Evolutionary conservation across 1,140 invertebrate species (phyloP).

Genomic region (Euwallacea fornicatus): DNA sequence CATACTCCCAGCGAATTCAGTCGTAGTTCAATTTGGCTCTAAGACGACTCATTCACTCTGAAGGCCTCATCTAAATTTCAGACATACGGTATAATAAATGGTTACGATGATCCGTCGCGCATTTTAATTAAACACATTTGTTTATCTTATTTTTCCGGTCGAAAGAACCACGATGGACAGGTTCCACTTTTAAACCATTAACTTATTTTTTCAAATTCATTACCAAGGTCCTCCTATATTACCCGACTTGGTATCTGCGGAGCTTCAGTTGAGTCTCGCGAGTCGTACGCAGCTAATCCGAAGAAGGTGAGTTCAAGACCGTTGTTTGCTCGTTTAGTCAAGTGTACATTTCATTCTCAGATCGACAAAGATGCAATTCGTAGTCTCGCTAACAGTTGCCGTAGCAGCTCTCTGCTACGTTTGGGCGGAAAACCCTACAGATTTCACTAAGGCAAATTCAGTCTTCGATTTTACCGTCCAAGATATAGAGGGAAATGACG

Average conservation of each 20-base stretch:
- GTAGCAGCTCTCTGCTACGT: constrained; percentile 6
- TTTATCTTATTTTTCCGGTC: too few relatives aligned
- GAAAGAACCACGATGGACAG: too few relatives aligned
- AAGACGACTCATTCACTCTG: too few relatives aligned
- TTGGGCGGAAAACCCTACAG: constrained; percentile 13
- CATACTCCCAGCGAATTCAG: too few relatives aligned
- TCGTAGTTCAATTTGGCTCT: too few relatives aligned
- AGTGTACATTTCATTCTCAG: neutral
- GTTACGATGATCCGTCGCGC: too few relatives aligned
- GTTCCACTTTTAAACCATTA: too few relatives aligned
- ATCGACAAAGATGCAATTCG: neutral
- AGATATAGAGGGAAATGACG: constrained; percentile 71
- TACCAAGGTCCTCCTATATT: constrained; percentile 10
- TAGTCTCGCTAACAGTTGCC: neutral
- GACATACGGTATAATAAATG: too few relatives aligned
- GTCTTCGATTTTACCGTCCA: constrained; percentile 77
- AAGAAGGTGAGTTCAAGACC: constrained; percentile 6
- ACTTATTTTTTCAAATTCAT: neutral
- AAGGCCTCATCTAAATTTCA: too few relatives aligned
- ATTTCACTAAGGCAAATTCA: constrained; percentile 56
- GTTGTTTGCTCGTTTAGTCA: constrained; percentile 1
- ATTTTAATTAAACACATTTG: too few relatives aligned
- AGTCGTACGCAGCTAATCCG: neutral
- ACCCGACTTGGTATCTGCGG: constrained; percentile 1
- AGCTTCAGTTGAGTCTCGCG: constrained; percentile 4